Evolutionary conservation across 2,888 invertebrate genomes (phyloP), one percentile per base, ranked within the genome.

Genomic region (Periphyllus acericola): DNA sequence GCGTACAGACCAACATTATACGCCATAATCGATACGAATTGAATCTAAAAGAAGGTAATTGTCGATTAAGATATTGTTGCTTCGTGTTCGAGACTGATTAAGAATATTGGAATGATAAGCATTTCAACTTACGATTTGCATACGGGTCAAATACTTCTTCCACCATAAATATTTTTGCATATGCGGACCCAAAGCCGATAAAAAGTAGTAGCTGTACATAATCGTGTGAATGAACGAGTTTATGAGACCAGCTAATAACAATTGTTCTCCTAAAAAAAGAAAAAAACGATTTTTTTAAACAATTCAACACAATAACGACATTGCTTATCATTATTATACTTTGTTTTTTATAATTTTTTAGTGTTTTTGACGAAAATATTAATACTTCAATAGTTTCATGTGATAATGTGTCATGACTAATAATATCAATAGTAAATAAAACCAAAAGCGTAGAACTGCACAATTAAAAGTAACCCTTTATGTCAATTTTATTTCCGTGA

Each of bases 21-120:
- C 9, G 92, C 91, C 40, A 95, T 92, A 93, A 95, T 95, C 71
- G 95, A 91, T 46, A 93, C 92, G 90, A 95, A 95, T 91, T 95
- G 95, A 1, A 93, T 91, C 94, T 94, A 92, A 52, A 92, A 92
- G 4, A 66, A 60, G 40, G 78, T n/a, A 82, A 34, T 85, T 74
- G 19, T 21, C n/a, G 32, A 36, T 76, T 78, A 17, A 25, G n/a
- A 11, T 71, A 40, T 46, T 11, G 11, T 46, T 1, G 14, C 68
- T 60, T 46, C 19, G 29, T 19, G 4, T 81, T 55, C 14, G 14
- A 89, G 3, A 85, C 21, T 29, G 25, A 11, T 72, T 68, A 29
- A 32, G 71, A 29, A 34, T 82, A 74, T 4, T 34, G 32, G n/a
- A 34, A 34, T 19, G 4, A 32, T 21, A 21, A 19, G 0, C 19